Evolutionary conservation across 1,140 invertebrate genomes (phyloP).

Genomic region (Temnothorax longispinosus): DNA sequence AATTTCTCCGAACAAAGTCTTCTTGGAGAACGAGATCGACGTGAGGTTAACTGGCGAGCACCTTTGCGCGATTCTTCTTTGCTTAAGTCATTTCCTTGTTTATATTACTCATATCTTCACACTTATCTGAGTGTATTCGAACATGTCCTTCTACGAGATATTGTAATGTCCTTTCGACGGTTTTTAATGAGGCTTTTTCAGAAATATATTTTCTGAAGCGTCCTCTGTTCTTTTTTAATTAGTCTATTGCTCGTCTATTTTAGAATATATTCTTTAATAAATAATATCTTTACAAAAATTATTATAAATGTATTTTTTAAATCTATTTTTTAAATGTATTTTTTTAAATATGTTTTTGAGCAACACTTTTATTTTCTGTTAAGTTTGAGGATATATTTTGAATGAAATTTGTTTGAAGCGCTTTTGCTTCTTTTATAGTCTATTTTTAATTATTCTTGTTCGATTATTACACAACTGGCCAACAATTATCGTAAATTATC

Average conservation of each 20-base stretch:
- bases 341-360: background rate
- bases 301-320: background rate
- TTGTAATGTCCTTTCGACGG: background rate
- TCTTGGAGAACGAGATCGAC: background rate
- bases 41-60: constrained; percentile 6
- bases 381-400: background rate
- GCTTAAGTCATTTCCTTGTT: constrained; percentile 18
- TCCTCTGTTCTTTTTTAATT: background rate
- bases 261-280: background rate
- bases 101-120: constrained; percentile 20
- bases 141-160: background rate
- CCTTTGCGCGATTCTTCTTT: background rate
- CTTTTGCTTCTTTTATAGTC: background rate
- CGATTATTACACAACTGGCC: too few relatives aligned
- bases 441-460: background rate
- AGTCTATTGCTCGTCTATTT: background rate
- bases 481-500: background rate
- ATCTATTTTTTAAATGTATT: background rate
- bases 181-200: background rate
- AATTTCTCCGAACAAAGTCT: background rate
- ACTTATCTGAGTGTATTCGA: background rate
- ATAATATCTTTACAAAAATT: background rate
- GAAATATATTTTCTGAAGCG: background rate
- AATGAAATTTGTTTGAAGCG: background rate
- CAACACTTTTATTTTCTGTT: background rate